Percentiles rank a stretch among this genome's conserved stretches.
Conservation (phyloP, 1,140 invertebrate genomes). For the Caenorhabditis remanei region DNA sequence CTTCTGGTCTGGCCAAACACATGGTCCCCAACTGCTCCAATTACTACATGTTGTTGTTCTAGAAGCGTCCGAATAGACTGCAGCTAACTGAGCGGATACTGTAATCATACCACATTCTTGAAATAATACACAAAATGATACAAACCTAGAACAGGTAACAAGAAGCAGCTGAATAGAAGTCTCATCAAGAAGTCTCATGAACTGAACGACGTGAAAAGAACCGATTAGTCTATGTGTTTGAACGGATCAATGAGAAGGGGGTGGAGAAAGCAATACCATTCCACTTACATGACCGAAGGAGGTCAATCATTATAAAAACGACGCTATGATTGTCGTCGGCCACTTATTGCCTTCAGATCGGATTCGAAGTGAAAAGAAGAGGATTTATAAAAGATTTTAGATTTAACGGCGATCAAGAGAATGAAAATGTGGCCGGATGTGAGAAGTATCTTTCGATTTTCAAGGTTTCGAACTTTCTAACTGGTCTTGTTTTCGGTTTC, state of each 20-base stretch:
- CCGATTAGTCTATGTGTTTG: not conserved
- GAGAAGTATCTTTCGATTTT: not conserved
- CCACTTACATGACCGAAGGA: slow-evolving; percentile 52
- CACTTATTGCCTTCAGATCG: slow-evolving; percentile 46
- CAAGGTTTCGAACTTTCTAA: not conserved
- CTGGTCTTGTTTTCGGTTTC: not conserved
- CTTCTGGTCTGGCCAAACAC: slow-evolving; percentile 73
- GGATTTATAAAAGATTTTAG: slow-evolving; percentile 25
- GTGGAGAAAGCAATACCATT: slow-evolving; percentile 12
- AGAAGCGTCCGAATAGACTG: slow-evolving; percentile 75
- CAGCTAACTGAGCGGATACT: slow-evolving; percentile 72
- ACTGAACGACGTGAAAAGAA: slow-evolving; percentile 8
- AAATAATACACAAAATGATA: not conserved
- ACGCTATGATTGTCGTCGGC: slow-evolving; percentile 39
- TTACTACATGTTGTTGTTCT: slow-evolving; percentile 69
- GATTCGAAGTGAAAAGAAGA: slow-evolving; percentile 19
- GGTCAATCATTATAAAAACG: slow-evolving; percentile 56
- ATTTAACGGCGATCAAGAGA: slow-evolving; percentile 18
- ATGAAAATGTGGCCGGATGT: not conserved
- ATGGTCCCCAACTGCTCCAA: slow-evolving; percentile 75
- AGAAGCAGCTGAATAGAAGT: slow-evolving; percentile 17
- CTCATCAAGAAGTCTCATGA: slow-evolving; percentile 39
- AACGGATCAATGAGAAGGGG: slow-evolving; percentile 20
- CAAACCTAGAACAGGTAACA: slow-evolving; percentile 15
- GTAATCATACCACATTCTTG: slow-evolving; percentile 3